phyloP scores from a whole-genome alignment of 2,888 invertebrate species.

The Melinopterus prodromus region DNA sequence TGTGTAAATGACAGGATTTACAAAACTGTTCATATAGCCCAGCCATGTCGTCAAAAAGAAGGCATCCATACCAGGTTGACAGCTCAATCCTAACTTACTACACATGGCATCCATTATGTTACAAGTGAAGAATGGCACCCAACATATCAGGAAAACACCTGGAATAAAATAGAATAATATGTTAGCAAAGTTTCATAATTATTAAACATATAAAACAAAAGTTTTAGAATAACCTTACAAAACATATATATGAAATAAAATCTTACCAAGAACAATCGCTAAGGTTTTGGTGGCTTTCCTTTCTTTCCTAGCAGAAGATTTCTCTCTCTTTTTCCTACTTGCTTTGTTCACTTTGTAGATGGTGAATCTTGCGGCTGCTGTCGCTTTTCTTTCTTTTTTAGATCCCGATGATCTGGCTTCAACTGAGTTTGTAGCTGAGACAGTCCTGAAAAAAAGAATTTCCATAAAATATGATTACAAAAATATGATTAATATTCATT shows the following conservation, averaged over 20 bases:
- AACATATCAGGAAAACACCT: constrained; percentile 98
- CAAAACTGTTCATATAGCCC: constrained; percentile 96
- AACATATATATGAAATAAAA: background rate
- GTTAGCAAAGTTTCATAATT: background rate
- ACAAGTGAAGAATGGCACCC: constrained; percentile 99
- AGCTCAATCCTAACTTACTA: constrained; percentile 80
- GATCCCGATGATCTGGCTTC: constrained; percentile 62
- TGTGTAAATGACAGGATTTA: constrained; percentile 93
- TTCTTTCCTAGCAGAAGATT: constrained; percentile 93
- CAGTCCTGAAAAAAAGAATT: constrained; percentile 62
- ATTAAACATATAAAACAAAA: background rate
- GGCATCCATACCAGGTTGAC: constrained; percentile 85
- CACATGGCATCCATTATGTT: constrained; percentile 97
- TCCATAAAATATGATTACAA: background rate
- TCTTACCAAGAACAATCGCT: constrained; percentile 95
- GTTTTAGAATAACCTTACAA: background rate
- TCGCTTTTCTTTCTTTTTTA: constrained; percentile 80
- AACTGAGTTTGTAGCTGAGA: constrained; percentile 63
- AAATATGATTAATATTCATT: background rate
- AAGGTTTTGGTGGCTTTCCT: constrained; percentile 98
- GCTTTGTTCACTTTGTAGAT: constrained; percentile 95
- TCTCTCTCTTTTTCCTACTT: constrained; percentile 92
- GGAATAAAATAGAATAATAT: constrained; percentile 38
- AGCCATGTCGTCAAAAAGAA: constrained; percentile 98
- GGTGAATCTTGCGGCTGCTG: constrained; percentile 81